phyloP scores from a whole-genome alignment of 2,113 vertebrate genomes.

The Hippopotamus amphibius region DNA sequence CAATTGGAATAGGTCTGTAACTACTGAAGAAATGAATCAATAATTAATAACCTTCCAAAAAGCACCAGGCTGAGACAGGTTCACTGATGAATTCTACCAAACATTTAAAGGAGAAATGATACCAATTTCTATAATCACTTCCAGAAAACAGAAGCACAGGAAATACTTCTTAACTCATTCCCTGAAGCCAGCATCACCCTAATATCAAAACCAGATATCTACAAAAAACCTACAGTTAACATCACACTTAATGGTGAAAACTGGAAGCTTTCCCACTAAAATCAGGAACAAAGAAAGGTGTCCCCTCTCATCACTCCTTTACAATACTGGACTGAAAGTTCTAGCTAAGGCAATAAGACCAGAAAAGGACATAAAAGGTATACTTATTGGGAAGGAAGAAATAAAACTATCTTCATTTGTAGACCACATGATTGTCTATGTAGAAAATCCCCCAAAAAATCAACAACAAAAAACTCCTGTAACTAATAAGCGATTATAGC shows the following conservation, averaged over 20 bases:
- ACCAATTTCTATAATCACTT: not conserved
- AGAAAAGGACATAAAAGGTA: not conserved
- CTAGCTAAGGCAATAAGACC: not conserved
- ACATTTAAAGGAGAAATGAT: constrained; percentile 31
- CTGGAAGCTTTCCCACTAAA: not conserved
- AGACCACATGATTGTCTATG: not conserved
- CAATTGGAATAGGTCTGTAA: not conserved
- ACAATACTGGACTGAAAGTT: not conserved
- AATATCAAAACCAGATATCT: not conserved
- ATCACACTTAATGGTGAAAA: not conserved
- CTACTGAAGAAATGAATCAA: not conserved
- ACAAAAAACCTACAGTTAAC: not conserved
- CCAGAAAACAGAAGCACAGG: not conserved
- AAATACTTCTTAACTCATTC: constrained; percentile 26
- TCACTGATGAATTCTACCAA: not conserved
- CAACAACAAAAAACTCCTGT: not conserved
- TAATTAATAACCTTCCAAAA: constrained; percentile 27
- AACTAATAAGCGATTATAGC: not conserved
- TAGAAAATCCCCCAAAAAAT: not conserved
- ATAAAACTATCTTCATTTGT: not conserved
- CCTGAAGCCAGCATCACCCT: not conserved
- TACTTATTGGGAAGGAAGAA: not conserved
- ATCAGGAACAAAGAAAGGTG: not conserved
- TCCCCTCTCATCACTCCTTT: not conserved
- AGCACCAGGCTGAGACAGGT: not conserved